Conservation (phyloP, 1,140 invertebrate genomes). For the Drosophila pandora region DNA sequence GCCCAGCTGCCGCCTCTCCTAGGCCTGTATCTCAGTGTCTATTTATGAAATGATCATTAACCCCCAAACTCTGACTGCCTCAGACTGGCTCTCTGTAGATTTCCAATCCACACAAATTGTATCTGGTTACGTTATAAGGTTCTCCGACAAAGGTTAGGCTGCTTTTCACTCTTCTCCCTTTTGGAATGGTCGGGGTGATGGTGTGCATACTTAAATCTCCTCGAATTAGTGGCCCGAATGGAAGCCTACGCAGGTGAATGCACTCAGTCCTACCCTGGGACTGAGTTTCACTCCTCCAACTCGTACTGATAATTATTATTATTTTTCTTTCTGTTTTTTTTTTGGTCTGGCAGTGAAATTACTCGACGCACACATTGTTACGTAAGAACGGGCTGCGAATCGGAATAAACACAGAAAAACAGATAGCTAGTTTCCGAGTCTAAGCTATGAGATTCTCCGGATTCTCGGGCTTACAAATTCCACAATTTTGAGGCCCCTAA, state of each 20-base stretch:
- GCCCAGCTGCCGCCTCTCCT: conserved; percentile 16
- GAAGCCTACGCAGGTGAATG: conserved; percentile 20
- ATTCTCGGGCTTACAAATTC: background rate
- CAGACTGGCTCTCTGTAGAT: conserved; percentile 13
- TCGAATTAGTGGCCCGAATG: conserved; percentile 3
- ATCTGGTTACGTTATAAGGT: conserved; percentile 19
- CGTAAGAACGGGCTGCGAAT: conserved; percentile 8
- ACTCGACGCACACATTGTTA: conserved; percentile 1
- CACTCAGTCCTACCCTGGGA: conserved; percentile 14
- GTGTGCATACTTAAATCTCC: conserved; percentile 7
- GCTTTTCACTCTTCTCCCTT: background rate
- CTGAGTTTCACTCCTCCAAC: conserved; percentile 5
- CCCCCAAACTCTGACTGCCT: conserved; percentile 19
- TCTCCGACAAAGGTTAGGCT: conserved; percentile 16
- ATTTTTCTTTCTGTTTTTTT: background rate
- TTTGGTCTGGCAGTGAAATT: background rate
- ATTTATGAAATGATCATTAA: conserved; percentile 38
- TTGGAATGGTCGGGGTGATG: background rate
- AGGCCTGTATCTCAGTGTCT: conserved; percentile 9
- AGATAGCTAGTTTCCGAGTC: background rate
- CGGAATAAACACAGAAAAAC: background rate
- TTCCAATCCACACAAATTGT: conserved; percentile 27
- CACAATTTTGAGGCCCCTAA: conserved; percentile 6
- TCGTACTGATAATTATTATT: background rate
- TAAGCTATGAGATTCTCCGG: background rate